A percentile compares a stretch with the other conserved stretches of the same genome.
Evolutionary conservation across 2,888 invertebrate genomes (phyloP).

Genomic region (Lithophane socia): DNA sequence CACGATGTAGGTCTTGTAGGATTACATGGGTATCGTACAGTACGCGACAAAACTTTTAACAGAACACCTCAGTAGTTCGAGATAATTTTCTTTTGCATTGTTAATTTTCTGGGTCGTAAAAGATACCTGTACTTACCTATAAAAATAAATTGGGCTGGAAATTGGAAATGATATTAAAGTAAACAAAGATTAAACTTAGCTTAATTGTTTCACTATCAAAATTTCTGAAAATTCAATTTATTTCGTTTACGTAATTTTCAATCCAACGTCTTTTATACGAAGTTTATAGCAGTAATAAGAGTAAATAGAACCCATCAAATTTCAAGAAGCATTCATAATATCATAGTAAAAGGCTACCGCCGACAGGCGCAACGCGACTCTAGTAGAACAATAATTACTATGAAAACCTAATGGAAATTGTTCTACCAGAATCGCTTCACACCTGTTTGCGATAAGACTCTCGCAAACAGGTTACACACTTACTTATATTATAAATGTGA

Average conservation of each 20-base stretch:
- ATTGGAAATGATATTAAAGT: neutral
- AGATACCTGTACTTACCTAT: neutral
- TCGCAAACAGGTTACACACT: too few relatives aligned
- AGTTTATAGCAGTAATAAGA: neutral
- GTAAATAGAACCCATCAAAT: neutral
- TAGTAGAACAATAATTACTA: too few relatives aligned
- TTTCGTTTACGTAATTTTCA: neutral
- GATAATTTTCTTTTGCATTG: neutral
- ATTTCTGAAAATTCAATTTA: neutral
- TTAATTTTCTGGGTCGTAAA: neutral
- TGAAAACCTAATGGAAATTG: too few relatives aligned
- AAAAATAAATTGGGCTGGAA: neutral
- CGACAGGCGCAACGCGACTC: too few relatives aligned
- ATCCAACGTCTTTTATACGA: neutral
- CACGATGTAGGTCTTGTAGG: neutral
- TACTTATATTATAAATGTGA: too few relatives aligned
- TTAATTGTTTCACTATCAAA: neutral
- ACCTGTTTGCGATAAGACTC: too few relatives aligned
- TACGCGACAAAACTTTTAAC: neutral
- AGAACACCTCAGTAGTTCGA: neutral
- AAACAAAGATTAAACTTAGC: constrained; percentile 3
- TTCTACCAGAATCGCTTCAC: too few relatives aligned
- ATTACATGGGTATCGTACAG: neutral
- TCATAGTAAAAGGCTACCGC: too few relatives aligned
- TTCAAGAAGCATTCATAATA: neutral